phyloP scores from a whole-genome alignment of 2,888 invertebrate genomes.

The Rhamphomyia laevipes region DNA sequence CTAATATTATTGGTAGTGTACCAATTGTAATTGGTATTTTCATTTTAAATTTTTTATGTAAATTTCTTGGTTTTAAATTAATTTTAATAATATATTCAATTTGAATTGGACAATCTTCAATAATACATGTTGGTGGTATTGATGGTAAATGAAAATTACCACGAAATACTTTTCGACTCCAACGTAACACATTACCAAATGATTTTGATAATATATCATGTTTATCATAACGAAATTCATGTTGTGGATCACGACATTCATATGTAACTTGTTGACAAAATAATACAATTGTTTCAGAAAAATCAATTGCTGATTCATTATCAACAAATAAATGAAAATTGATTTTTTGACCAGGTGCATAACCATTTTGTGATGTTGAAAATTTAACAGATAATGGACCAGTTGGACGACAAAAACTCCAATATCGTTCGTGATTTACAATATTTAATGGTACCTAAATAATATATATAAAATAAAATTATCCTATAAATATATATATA shows the following conservation, averaged over 20 bases:
- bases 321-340: conserved; percentile 58
- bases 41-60: conserved; percentile 52
- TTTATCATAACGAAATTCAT: conserved; percentile 34
- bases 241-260: conserved; percentile 33
- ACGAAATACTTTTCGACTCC: conserved; percentile 50
- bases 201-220: conserved; percentile 31
- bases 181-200: conserved; percentile 48
- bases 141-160: conserved; percentile 55
- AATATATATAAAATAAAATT: not conserved
- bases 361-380: conserved; percentile 53
- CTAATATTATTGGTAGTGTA: conserved; percentile 46
- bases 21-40: conserved; percentile 60
- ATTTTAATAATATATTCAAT: conserved; percentile 61
- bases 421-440: conserved; percentile 33
- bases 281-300: conserved; percentile 50
- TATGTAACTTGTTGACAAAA: conserved; percentile 49
- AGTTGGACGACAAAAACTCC: conserved; percentile 36
- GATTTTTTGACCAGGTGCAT: conserved; percentile 63
- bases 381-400: conserved; percentile 35
- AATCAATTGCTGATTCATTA: conserved; percentile 59
- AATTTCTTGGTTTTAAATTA: conserved; percentile 42
- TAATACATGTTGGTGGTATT: conserved; percentile 62
- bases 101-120: conserved; percentile 60
- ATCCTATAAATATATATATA: not conserved
- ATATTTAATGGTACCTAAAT: conserved; percentile 31